These are phyloP conservation scores for Erithacus rubecula DNA, from an alignment of 2,797 vertebrate genomes.

Conservation along the genomic window DNA sequence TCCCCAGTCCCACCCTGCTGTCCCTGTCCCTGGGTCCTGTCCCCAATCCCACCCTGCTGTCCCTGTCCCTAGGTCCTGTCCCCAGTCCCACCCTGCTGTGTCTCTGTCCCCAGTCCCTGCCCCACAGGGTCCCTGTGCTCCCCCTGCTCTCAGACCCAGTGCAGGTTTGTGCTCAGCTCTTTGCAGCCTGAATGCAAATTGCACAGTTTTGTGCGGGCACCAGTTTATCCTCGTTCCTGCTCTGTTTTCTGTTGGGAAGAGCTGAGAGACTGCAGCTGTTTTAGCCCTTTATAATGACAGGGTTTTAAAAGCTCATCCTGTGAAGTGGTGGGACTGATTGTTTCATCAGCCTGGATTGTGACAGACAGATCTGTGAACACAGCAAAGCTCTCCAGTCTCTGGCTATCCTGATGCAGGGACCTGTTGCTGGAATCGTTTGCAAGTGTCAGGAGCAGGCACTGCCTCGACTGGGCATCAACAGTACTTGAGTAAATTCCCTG, in stretches of 20 bases:
- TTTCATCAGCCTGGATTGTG: background rate
- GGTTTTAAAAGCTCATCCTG: background rate
- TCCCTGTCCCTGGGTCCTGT: too few species aligned
- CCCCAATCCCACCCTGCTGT: too few species aligned
- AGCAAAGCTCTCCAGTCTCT: background rate
- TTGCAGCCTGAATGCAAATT: background rate
- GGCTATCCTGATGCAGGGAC: background rate
- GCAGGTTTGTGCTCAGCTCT: background rate
- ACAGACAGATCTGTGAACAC: background rate
- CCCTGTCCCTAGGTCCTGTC: too few species aligned
- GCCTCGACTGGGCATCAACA: background rate
- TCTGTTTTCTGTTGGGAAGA: conserved; percentile 1
- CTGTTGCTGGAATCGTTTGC: background rate
- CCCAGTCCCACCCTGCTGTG: too few species aligned
- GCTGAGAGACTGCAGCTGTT: background rate
- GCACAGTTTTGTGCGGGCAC: background rate
- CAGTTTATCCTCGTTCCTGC: background rate
- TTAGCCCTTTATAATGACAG: background rate
- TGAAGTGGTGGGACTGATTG: background rate
- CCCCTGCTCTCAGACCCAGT: fast-evolving
- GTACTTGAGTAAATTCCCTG: background rate
- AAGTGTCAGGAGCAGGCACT: background rate
- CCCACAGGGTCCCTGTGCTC: background rate
- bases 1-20: too few species aligned
- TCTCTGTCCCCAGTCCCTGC: too few species aligned